Evolutionary conservation across 2,113 vertebrate species (phyloP), one percentile per base, ranked within the genome.

Genomic region (Zosterops pallidus): DNA sequence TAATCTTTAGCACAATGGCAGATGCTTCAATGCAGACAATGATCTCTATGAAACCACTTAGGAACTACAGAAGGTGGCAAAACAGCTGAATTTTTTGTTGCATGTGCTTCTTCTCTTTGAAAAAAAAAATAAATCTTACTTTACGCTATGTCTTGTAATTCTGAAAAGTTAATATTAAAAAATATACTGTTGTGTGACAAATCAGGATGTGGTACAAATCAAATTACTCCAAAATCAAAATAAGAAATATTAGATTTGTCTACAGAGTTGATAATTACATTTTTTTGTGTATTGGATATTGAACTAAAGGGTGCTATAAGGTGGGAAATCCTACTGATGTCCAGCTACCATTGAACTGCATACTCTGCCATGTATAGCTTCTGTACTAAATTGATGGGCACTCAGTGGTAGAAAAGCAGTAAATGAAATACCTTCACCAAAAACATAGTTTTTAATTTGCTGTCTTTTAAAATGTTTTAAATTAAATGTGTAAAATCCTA

Each of bases 371-470:
- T 60, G 14, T 24, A 25, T 12, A 65, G 23, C 2, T 53, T 67
- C 53, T 56, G 9, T 60, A 47, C 8, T 70, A 52, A 49, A 57
- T 2, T 25, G 28, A 52, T 12, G 5, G 16, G 5, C 8, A n/a
- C 33, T 86, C 42, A 56, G 24, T 9, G 14, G 5, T 23, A 57
- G 22, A 80, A 69, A 91, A 83, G 9, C 28, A 52, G 29, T 14
- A 71, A 85, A 50, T 0, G 0, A 72, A 72, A 53, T 10, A 25
- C 5, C 26, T 2, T 18, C 0, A 3, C 23, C 7, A 62, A 70
- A 89, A 39, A 0, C 2, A 56, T 1, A 37, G 6, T 15, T 77
- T 93, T 39, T 14, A 0, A 53, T 57, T 77, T 50, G 1, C 2
- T 59, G 87, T 25, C 4, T 22, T 46, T 71, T 25, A 42, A 23